Base-by-base conservation (phyloP, 2,113 vertebrate genomes). In the Sarotherodon lohbergeri region DNA sequence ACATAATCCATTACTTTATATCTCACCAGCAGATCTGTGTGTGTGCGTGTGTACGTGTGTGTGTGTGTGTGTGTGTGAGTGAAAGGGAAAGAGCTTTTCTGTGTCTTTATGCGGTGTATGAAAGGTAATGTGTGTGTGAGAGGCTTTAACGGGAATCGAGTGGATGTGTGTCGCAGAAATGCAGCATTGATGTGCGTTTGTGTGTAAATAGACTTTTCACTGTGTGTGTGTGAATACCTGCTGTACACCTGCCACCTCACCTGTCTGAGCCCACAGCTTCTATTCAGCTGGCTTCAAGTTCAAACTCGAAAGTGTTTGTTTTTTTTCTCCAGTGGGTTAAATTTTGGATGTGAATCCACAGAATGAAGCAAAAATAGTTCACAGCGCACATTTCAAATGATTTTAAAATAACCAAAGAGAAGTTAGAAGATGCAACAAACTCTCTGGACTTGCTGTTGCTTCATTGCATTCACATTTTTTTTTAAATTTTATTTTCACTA, bases 1-100 rank as follows among this genome's bases (percentile, higher is more conserved):
- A 83, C 81, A 84, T 55, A 80, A 88, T 81, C 85, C 68, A 80
- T 84, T 19, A 81, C 68, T 68, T 89, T 71, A 43, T 84, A 50
- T 34, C 81, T 88, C 61, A 61, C 34, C 52, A 4, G 7, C 17
- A 41, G 16, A 34, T 54, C 24, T 71, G 78, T 79, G 48, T 32
- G 32, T 81, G 66, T 63, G 82, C 50, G 11, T n/a, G 32, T 81
- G 66, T 63, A 80, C 50, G 11, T n/a, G 46, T 81, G 79, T 87
- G 61, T 59, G 39, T 27, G 81, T 10, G 81, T 82, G 56, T 57
- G 84, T 68, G 39, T 7, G 32, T 63, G 5, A 66, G 17, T 29
- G 50, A 34, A 41, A 83, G 24, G 66, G 78, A 50, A 78, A 57
- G 52, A 50, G 48, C 32, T 41, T 71, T 83, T 55, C 10, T 48